Base-by-base conservation (phyloP, 2,888 invertebrate species). In the Oeneis ivallda region DNA sequence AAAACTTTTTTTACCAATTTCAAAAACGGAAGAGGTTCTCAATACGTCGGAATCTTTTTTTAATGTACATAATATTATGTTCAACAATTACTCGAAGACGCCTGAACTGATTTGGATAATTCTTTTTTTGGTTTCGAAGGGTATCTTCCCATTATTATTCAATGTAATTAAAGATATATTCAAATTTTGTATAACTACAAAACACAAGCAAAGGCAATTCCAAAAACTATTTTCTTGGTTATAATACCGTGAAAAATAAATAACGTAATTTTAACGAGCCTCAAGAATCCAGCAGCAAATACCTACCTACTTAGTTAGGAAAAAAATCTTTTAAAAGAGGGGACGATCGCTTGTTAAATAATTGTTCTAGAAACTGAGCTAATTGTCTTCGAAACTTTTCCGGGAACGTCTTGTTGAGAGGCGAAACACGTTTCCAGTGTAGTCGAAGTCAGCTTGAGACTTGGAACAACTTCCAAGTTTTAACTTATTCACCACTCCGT, bases 401-500 rank as follows among this genome's bases (percentile, higher is more conserved):
- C 45, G 17, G 43, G 70, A 66, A 66, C 62, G 61, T 41, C 68
- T 67, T 54, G 65, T 70, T 66, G 68, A 63, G 66, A 70, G 59
- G 45, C 71, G 56, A 65, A 65, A 71, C 71, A 71, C 69, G 65
- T 66, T 65, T 63, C 56, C 49, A 69, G 64, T 66, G 68, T 66
- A 66, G 64, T 62, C 62, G 41, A 59, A 68, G 59, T 63, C 66
- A 59, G 66, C 56, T 62, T 39, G 61, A n/a, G 57, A 59, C 45
- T 68, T 66, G 62, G 62, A 61, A 65, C 62, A 70, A 70, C 60
- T 63, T 47, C 49, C 54, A 67, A 67, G 47, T 67, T 67, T 61
- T 70, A 71, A 71, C 68, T 68, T 71, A 71, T 71, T 67, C 70
- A 62, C 62, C 67, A 64, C 66, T 67, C 45, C 47, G 47, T 57